phyloP scores from a whole-genome alignment of 2,113 vertebrate genomes.

The Stigmatopora nigra region DNA sequence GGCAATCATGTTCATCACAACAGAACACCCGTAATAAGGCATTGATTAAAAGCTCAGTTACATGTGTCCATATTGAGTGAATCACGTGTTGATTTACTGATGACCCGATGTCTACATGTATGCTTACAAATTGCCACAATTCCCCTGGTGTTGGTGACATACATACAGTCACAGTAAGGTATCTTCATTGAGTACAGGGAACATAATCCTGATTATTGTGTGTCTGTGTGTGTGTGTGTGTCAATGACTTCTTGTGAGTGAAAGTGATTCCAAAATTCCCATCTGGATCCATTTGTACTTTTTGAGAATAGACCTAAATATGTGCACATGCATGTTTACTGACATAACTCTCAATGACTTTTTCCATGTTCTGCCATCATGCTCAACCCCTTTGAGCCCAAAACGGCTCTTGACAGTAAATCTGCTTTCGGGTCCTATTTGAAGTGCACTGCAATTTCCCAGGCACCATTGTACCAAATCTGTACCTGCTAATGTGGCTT shows the following conservation, averaged over 20 bases:
- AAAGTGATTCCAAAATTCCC: constrained; percentile 52
- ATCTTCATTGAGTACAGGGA: constrained; percentile 39
- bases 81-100: constrained; percentile 48
- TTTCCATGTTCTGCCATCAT: constrained; percentile 18
- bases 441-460: constrained; percentile 30
- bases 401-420: constrained; percentile 21
- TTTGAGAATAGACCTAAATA: constrained; percentile 28
- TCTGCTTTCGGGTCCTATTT: constrained; percentile 29
- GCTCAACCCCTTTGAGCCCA: constrained; percentile 16
- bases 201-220: constrained; percentile 59
- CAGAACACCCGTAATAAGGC: constrained; percentile 31
- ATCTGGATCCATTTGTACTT: constrained; percentile 62
- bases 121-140: constrained; percentile 37
- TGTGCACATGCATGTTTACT: constrained; percentile 24
- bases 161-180: constrained; percentile 26
- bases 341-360: constrained; percentile 20
- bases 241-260: constrained; percentile 48
- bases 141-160: constrained; percentile 41
- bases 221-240: constrained; percentile 41
- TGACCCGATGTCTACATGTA: constrained; percentile 46
- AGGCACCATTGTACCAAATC: constrained; percentile 41
- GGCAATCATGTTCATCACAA: constrained; percentile 39
- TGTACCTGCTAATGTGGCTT: constrained; percentile 54
- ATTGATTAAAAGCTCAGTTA: constrained; percentile 65
- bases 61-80: constrained; percentile 33